Conservation (phyloP, 2,797 vertebrate species). For the Acanthurus tractus region DNA sequence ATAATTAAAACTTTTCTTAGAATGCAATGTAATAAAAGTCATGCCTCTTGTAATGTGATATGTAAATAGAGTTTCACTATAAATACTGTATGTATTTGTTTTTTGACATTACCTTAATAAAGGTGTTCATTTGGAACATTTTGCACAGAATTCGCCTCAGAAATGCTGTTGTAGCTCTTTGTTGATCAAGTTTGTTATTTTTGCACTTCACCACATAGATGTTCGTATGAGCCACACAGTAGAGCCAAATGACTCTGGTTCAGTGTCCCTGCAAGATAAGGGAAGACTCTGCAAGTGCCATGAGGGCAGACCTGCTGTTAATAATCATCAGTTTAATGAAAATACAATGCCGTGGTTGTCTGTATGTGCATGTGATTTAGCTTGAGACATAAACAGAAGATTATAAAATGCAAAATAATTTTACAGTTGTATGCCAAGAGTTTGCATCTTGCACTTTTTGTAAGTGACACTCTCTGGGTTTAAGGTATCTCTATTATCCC, state of each 20-base stretch:
- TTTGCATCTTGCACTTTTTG: not conserved
- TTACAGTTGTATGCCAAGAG: not conserved
- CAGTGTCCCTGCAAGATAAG: constrained; percentile 2
- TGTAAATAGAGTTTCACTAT: constrained; percentile 73
- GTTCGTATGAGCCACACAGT: not conserved
- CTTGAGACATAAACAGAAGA: not conserved
- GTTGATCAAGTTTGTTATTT: constrained; percentile 9
- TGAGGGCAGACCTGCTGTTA: constrained; percentile 8
- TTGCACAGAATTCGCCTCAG: constrained; percentile 47
- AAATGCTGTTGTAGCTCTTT: not conserved
- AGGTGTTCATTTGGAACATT: constrained; percentile 56
- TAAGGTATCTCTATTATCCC: no score
- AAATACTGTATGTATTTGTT: constrained; percentile 65
- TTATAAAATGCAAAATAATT: not conserved
- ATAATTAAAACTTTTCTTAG: constrained; percentile 33
- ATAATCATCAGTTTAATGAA: constrained; percentile 37
- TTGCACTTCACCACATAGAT: constrained; percentile 3
- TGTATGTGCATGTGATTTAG: not conserved
- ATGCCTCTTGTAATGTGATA: constrained; percentile 51
- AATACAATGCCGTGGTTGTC: constrained; percentile 3
- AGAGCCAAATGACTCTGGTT: not conserved
- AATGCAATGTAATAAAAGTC: constrained; percentile 50
- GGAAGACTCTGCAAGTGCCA: not conserved
- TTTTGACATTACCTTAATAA: constrained; percentile 62
- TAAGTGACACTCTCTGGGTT: no score